Conservation (phyloP, 1,140 invertebrate species). For the Drosophila tristis region DNA sequence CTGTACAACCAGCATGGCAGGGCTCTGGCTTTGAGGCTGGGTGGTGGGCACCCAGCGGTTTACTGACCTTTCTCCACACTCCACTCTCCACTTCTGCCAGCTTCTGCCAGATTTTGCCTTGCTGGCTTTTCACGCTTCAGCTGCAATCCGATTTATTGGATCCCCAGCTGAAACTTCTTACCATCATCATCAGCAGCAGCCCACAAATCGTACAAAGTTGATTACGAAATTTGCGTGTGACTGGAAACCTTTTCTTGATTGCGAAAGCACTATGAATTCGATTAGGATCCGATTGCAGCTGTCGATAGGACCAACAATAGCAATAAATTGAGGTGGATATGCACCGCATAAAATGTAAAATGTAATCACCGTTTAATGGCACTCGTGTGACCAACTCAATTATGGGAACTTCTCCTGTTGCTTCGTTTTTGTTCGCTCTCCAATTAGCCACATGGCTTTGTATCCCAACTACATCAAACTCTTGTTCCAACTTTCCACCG, state of each 20-base stretch:
- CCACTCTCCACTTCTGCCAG: not conserved
- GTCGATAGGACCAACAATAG: not conserved
- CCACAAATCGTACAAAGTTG: constrained; percentile 26
- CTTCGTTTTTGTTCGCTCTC: not conserved
- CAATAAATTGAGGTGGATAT: not conserved
- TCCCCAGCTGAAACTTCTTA: constrained; percentile 12
- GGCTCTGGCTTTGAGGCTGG: constrained; percentile 13
- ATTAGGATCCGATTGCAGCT: constrained; percentile 23
- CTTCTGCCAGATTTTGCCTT: constrained; percentile 20
- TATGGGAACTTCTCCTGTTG: not conserved
- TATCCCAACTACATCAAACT: no score
- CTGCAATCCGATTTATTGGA: constrained; percentile 69
- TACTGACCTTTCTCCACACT: constrained; percentile 45
- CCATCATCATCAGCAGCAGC: constrained; percentile 15
- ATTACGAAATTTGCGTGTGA: constrained; percentile 37
- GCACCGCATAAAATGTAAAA: constrained; percentile 15
- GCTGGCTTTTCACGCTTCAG: constrained; percentile 62
- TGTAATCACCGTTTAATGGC: constrained; percentile 5
- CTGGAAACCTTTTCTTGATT: constrained; percentile 38
- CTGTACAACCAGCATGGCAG: constrained; percentile 27
- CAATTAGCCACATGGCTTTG: constrained; percentile 51
- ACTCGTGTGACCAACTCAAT: constrained; percentile 11
- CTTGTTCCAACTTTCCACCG: constrained; percentile 8
- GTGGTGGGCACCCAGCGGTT: constrained; percentile 11
- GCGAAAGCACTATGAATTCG: constrained; percentile 29